A percentile compares a stretch with the other conserved stretches of the same genome.
Conservation (phyloP, 2,113 vertebrate genomes). For the zebrafish (Danio rerio) region GRCz12tu NC_133181.1:47249001-47249500, state of each 20-base stretch:
- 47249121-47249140: slow-evolving; percentile 55
- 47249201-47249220: slow-evolving; percentile 46
- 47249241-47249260: slow-evolving; percentile 1
- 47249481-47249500: too few relatives aligned
- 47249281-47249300: not conserved
- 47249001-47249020: not conserved
- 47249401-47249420: too few relatives aligned
- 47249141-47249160: slow-evolving; percentile 60
- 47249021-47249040: slow-evolving; percentile 53
- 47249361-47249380: too few relatives aligned
- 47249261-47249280: not conserved
- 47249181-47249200: slow-evolving; percentile 38
- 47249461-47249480: too few relatives aligned
- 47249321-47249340: not conserved
- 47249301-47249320: not conserved
- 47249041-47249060: slow-evolving; percentile 52
- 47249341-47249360: too few relatives aligned
- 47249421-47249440: too few relatives aligned
- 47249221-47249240: slow-evolving; percentile 20
- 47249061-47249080: slow-evolving; percentile 55
- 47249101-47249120: slow-evolving; percentile 49
- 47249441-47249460: too few relatives aligned
- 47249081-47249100: slow-evolving; percentile 71
- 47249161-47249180: slow-evolving; percentile 46
- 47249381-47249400: too few relatives aligned